A percentile compares a stretch with the other conserved stretches of the same genome.
phyloP scores from a whole-genome alignment of 2,888 invertebrate species.

The Electrophaes corylata region DNA sequence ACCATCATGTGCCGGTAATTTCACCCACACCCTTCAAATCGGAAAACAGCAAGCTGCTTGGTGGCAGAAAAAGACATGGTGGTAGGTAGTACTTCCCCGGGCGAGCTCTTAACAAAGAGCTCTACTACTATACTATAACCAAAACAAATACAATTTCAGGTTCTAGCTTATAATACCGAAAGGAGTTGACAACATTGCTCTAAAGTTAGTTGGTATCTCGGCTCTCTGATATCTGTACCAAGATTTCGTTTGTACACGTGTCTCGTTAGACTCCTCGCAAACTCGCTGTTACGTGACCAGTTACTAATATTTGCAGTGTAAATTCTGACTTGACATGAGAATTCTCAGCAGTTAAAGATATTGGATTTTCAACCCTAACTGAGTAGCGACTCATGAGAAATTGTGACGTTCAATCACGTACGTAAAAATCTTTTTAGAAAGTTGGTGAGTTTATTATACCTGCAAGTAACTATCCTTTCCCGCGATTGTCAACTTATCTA shows the following conservation, averaged over 20 bases:
- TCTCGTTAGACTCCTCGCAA: conserved; percentile 38
- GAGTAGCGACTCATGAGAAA: background rate
- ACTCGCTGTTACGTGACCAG: conserved; percentile 35
- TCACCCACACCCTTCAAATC: too few species aligned
- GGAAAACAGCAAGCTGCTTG: too few species aligned
- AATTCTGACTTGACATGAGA: conserved; percentile 19
- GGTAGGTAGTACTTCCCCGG: too few species aligned
- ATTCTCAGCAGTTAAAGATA: conserved; percentile 19
- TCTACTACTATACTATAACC: too few species aligned
- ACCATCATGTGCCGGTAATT: too few species aligned
- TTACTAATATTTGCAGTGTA: conserved; percentile 30
- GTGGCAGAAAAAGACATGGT: too few species aligned
- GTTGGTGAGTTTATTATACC: background rate
- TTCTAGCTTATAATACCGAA: conserved; percentile 2
- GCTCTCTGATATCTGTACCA: conserved; percentile 20
- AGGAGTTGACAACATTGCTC: conserved; percentile 17
- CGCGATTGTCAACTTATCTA: too few species aligned
- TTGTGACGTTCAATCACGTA: background rate
- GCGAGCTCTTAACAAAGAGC: too few species aligned
- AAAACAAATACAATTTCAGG: conserved; percentile 1
- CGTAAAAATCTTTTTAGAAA: background rate
- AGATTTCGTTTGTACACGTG: conserved; percentile 34
- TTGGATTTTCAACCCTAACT: conserved; percentile 4
- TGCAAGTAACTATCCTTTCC: background rate
- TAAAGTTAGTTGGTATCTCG: conserved; percentile 21